Base-by-base conservation (phyloP, 1,140 invertebrate species). In the Magallana gigas region DNA sequence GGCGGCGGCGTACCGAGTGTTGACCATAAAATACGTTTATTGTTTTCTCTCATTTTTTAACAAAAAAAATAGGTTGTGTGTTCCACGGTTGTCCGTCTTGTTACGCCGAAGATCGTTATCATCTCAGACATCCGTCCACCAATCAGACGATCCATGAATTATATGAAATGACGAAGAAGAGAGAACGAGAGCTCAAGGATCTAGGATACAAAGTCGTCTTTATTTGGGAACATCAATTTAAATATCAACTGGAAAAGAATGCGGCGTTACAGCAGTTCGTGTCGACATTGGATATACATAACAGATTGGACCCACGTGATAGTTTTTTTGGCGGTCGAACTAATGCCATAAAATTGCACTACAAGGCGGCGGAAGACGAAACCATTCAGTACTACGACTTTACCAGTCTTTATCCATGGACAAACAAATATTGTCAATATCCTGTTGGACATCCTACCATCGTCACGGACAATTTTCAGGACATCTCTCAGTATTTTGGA, bases 291-390 rank as follows among this genome's bases (percentile, higher is more conserved):
- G 48, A 85, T 80, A 36, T 85, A 8, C 12, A 58, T 14, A 81
- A 86, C 57, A 62, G 85, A 60, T 57, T 88, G 1, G 8, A 86
- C 16, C 88, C 88, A 16, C 80, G 88, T 60, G 85, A 86, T 57
- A 84, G 62, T 88, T 86, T 88, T 23, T 86, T 86, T 57, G 85
- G 88, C 16, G 88, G 88, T 64, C 80, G 88, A 18, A 88, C 85
- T 6, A 88, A 88, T 85, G 57, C 88, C 57, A 60, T 82, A n/a
- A 82, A 82, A 36, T 12, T 86, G 16, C 85, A 82, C 29, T 81
- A 82, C 29, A 23, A 86, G 36, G 80, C 80, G 8, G 12, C 56
- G 58, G 36, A 80, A 57, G 71, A 57, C 18, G 85, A 86, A 64
- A 86, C 85, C 56, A 86, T 86, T 29, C 71, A 86, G 62, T 86